A percentile compares a stretch with the other conserved stretches of the same genome.
Evolutionary conservation across 2,113 vertebrate species (phyloP).

Genomic region (Prunella fulvescens): DNA sequence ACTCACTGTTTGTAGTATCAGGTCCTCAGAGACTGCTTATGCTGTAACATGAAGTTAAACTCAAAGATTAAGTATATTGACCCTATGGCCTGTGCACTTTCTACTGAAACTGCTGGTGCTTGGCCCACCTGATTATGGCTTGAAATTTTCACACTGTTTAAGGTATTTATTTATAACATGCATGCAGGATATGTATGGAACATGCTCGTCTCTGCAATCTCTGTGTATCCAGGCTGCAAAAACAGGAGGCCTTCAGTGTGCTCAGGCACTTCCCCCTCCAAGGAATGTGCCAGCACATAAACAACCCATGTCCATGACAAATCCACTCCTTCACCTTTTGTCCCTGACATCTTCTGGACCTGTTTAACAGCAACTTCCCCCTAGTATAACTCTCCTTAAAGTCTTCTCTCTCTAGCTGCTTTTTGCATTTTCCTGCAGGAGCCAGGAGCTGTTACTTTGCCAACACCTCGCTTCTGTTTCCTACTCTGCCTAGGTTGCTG

Average conservation of each 20-base stretch:
- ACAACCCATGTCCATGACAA: neutral
- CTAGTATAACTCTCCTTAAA: neutral
- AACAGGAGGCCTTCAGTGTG: neutral
- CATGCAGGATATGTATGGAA: neutral
- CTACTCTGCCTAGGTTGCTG: neutral
- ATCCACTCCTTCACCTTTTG: neutral
- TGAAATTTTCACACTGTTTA: neutral
- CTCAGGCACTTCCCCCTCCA: neutral
- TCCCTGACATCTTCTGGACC: neutral
- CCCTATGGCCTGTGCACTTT: neutral
- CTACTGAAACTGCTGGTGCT: neutral
- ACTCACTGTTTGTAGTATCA: neutral
- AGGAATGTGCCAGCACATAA: neutral
- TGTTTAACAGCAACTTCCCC: neutral
- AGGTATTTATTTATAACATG: neutral
- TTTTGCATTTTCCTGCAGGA: neutral
- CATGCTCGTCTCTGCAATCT: neutral
- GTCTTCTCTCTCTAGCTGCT: neutral
- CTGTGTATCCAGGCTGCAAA: neutral
- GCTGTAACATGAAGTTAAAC: neutral
- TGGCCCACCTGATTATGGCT: neutral
- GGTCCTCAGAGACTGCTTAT: neutral
- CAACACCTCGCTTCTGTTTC: neutral
- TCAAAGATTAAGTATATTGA: neutral
- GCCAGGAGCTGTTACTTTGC: neutral